These are phyloP conservation scores for Pseudeuparius sepicola DNA, from an alignment of 2,888 invertebrate genomes.

Conservation along the genomic window DNA sequence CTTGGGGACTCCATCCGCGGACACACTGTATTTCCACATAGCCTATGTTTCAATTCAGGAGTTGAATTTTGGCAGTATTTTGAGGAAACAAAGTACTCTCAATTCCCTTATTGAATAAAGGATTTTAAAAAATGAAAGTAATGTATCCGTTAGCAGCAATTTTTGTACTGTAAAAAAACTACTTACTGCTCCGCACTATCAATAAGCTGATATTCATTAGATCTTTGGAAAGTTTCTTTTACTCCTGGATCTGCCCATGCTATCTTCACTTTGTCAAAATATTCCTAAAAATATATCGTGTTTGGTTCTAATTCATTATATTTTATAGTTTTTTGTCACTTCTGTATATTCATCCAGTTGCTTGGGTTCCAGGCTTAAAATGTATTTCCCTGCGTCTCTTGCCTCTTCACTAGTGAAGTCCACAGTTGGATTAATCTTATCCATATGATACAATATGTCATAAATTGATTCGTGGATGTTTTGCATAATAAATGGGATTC, in stretches of 20 bases:
- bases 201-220: constrained; percentile 68
- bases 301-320: no score
- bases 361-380: constrained; percentile 41
- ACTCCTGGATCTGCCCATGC: constrained; percentile 66
- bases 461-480: constrained; percentile 70
- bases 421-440: constrained; percentile 37
- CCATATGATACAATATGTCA: constrained; percentile 52
- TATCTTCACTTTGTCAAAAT: constrained; percentile 55
- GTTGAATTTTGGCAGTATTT: no score
- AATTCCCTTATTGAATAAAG: no score
- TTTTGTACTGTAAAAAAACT: no score
- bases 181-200: constrained; percentile 79
- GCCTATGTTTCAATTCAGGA: no score
- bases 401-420: constrained; percentile 43
- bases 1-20: no score
- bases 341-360: constrained; percentile 47
- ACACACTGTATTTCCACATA: no score
- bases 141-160: no score
- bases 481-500: constrained; percentile 54
- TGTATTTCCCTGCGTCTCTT: constrained; percentile 40
- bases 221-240: constrained; percentile 55
- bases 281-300: constrained; percentile 48
- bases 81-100: no score
- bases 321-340: constrained; percentile 35
- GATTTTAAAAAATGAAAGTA: no score